Percentiles rank a stretch among this genome's conserved stretches.
Evolutionary conservation across 2,888 invertebrate species (phyloP).

Genomic region (Dendrolimus pini): DNA sequence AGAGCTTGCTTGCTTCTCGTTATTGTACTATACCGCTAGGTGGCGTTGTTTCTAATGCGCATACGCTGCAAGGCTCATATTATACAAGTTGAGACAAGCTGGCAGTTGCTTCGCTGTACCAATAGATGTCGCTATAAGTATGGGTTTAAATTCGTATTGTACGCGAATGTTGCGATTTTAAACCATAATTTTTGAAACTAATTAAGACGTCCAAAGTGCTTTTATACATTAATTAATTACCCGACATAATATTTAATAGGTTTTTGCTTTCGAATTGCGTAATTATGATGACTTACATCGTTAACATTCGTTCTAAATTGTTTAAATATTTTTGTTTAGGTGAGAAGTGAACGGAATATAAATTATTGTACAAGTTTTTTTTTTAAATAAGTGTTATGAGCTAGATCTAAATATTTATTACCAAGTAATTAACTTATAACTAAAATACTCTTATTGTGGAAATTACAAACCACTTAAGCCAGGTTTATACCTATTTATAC

Average conservation of each 20-base stretch:
- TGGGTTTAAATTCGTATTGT: not conserved
- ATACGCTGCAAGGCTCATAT: conserved; percentile 21
- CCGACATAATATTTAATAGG: not conserved
- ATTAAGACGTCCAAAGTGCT: not conserved
- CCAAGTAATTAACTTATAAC: conserved; percentile 3
- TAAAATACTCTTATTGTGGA: not conserved
- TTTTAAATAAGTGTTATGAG: not conserved
- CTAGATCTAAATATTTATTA: not conserved
- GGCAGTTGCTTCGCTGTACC: conserved; percentile 4
- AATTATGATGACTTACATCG: not conserved
- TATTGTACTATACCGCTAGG: conserved; percentile 38
- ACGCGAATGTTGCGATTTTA: not conserved
- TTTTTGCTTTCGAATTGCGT: not conserved
- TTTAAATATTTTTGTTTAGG: not conserved
- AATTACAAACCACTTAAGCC: no score
- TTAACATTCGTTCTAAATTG: not conserved
- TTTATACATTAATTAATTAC: not conserved
- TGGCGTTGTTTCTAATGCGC: conserved; percentile 34
- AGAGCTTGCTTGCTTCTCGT: conserved; percentile 47
- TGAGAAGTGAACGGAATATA: not conserved
- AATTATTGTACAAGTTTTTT: not conserved
- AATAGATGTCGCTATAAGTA: conserved; percentile 35
- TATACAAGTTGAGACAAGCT: conserved; percentile 12
- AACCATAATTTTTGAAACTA: conserved; percentile 1
- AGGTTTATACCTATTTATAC: no score